These are phyloP conservation scores for Passerina amoena DNA, from an alignment of 2,113 vertebrate species.

Conservation along the genomic window DNA sequence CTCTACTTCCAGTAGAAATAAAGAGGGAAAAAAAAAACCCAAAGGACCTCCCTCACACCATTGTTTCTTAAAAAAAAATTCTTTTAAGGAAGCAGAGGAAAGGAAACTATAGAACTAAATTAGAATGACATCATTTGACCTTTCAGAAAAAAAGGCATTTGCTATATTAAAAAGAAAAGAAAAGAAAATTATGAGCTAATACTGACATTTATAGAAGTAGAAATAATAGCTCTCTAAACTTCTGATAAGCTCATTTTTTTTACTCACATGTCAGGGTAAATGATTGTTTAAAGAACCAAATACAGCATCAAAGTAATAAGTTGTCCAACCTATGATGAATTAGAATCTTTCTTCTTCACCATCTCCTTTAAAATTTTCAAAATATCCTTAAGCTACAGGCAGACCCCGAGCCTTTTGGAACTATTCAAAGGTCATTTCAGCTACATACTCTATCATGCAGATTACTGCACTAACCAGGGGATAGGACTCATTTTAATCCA, in stretches of 20 bases:
- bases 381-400: not conserved
- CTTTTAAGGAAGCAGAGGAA: not conserved
- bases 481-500: not conserved
- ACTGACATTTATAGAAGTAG: not conserved
- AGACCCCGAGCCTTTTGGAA: not conserved
- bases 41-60: fast-evolving
- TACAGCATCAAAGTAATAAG: conserved; percentile 27
- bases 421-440: not conserved
- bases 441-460: not conserved
- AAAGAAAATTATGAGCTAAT: not conserved
- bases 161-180: not conserved
- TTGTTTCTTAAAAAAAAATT: not conserved
- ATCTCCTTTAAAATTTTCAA: conserved; percentile 6
- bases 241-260: conserved; percentile 14
- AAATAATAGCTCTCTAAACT: not conserved
- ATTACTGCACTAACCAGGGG: not conserved
- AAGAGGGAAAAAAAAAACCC: fast-evolving
- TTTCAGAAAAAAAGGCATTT: not conserved
- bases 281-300: conserved; percentile 5
- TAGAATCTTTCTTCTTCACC: conserved; percentile 12
- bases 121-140: not conserved
- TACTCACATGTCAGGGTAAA: conserved; percentile 9
- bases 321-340: conserved; percentile 11
- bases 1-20: not conserved
- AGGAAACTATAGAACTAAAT: not conserved